phyloP scores from a whole-genome alignment of 2,888 invertebrate species.

The Tipula helvola region DNA sequence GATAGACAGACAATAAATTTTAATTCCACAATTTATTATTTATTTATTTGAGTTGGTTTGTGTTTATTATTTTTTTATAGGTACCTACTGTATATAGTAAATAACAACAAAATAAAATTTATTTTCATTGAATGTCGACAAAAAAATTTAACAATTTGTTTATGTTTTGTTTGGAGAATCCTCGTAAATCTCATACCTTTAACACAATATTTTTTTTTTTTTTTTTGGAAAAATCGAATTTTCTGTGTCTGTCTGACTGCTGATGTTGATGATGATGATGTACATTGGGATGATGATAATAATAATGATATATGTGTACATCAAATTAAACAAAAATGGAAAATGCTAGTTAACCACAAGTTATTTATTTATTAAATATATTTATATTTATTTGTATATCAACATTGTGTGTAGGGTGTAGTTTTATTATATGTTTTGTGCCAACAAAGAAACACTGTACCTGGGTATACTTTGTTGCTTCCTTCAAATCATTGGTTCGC shows the following conservation, averaged over 20 bases:
- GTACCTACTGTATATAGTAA: no score
- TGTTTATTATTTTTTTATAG: background rate
- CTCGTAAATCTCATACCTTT: background rate
- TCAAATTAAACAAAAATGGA: background rate
- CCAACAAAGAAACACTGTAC: no score
- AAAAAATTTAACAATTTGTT: background rate
- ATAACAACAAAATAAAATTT: background rate
- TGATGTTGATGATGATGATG: background rate
- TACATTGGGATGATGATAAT: background rate
- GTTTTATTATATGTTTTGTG: no score
- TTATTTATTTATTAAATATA: background rate
- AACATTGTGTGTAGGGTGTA: no score
- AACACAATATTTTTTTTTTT: background rate
- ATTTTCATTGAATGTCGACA: background rate
- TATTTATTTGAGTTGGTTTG: background rate
- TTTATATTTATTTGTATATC: background rate
- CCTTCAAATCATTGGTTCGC: no score
- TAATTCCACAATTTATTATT: conserved; percentile 4
- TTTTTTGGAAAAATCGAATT: background rate
- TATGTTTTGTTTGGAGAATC: background rate
- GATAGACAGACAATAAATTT: conserved; percentile 4
- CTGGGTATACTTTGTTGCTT: no score
- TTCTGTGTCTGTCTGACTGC: background rate
- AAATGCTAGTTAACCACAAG: background rate
- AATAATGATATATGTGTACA: background rate